A percentile compares a stretch with the other conserved stretches of the same genome.
phyloP scores from a whole-genome alignment of 2,797 vertebrate genomes.

The Crypturellus tataupa region DNA sequence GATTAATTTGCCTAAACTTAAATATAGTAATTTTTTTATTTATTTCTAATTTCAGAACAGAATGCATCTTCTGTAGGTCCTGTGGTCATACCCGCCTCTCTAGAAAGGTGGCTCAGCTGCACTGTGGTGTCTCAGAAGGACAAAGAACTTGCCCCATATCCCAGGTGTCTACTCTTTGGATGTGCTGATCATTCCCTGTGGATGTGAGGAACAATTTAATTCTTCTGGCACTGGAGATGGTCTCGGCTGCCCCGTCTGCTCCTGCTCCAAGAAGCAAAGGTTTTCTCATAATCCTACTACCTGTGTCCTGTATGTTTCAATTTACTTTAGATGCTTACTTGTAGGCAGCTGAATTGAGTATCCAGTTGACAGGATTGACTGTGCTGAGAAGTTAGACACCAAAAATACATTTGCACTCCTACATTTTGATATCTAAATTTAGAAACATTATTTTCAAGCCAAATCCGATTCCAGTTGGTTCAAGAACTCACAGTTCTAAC shows the following conservation, averaged over 20 bases:
- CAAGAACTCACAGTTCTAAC: not conserved
- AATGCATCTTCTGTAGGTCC: not conserved
- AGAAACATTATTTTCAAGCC: not conserved
- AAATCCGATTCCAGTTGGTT: not conserved
- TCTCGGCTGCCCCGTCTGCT: not conserved
- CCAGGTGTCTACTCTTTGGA: not conserved
- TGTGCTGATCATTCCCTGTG: not conserved
- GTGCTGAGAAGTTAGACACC: not conserved
- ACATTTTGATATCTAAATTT: not conserved
- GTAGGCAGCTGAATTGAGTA: not conserved
- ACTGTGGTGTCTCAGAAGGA: not conserved
- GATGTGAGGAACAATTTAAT: not conserved
- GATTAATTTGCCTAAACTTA: fast-evolving
- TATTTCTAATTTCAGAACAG: not conserved
- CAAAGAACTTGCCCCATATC: not conserved
- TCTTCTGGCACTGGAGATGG: not conserved
- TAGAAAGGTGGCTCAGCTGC: not conserved
- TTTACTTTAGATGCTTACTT: not conserved
- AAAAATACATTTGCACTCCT: not conserved
- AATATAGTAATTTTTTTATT: too few species aligned
- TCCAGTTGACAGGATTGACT: not conserved
- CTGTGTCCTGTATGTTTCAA: not conserved
- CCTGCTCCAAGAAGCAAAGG: not conserved
- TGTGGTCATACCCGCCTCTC: not conserved
- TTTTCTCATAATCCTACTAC: not conserved